phyloP scores from a whole-genome alignment of 2,113 vertebrate genomes.

The Trematocara marginatum region DNA sequence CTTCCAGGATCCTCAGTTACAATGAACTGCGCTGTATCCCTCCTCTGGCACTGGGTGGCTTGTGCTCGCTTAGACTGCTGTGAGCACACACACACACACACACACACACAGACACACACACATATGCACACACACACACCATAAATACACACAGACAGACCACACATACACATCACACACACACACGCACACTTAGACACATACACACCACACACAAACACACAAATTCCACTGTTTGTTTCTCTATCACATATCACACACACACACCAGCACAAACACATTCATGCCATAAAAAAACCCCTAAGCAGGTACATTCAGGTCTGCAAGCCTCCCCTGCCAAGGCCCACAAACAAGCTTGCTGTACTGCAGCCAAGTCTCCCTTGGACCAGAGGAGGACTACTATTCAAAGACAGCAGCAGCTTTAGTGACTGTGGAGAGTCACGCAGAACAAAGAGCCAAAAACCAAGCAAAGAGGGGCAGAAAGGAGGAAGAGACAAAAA shows the following conservation, averaged over 20 bases:
- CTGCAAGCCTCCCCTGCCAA: constrained; percentile 15
- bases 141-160: background rate
- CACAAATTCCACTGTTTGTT: background rate
- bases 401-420: constrained; percentile 39
- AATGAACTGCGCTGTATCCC: too few relatives aligned
- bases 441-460: constrained; percentile 24
- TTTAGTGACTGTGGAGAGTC: constrained; percentile 21
- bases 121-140: background rate
- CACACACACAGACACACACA: background rate
- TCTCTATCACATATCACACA: background rate
- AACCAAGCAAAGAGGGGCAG: background rate
- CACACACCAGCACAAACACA: background rate
- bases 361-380: constrained; percentile 24
- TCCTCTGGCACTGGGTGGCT: too few relatives aligned
- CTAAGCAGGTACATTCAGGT: constrained; percentile 12
- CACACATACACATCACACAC: background rate
- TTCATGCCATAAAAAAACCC: background rate
- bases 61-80: too few relatives aligned
- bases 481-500: background rate
- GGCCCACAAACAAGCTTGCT: constrained; percentile 29
- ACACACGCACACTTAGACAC: background rate
- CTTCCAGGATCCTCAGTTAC: too few relatives aligned
- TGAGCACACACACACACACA: too few relatives aligned
- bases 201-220: background rate
- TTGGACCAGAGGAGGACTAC: constrained; percentile 22